Base-by-base conservation (phyloP, 2,797 vertebrate species). In the Sebastes ruberrimus region DNA sequence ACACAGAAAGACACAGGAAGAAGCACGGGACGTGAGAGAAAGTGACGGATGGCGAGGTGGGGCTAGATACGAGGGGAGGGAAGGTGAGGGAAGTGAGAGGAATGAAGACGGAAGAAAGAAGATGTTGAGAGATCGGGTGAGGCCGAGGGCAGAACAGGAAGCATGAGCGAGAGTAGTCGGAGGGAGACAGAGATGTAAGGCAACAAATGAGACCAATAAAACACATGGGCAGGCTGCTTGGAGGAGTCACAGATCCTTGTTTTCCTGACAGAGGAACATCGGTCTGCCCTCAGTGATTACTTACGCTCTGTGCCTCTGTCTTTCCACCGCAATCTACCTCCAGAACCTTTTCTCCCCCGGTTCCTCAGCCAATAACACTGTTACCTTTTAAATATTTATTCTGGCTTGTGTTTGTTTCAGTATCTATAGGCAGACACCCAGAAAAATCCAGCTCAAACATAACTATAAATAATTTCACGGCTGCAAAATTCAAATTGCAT, bases 161-260 rank as follows among this genome's bases (percentile, higher is more conserved):
- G 82, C 79, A 62, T 11, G 74, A 84, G 78, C 57, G 76, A 70
- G 66, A 75, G 57, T 7, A 79, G 77, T 70, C 81, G 16, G 79
- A 81, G 83, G 57, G 80, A 89, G 83, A 86, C 87, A 66, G 76
- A 89, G 90, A 92, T 82, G 87, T 83, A 80, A 86, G 86, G 85
- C 72, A 77, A 90, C 90, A 92, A 93, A 93, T 93, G 89, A 92
- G 91, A 66, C 63, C 82, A 89, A 92, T 92, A 91, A 92, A 91
- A 87, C 82, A 87, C 87, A 84, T 11, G 53, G 86, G 67, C 89
- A 81, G 87, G 74, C 82, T 90, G 86, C 90, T 90, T 46, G 20
- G 3, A 89, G 91, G 90, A 89, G 88, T 86, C 88, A 90, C 74
- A 63, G 82, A 83, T 92, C 84, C 79, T 84, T 90, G 84, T 93